phyloP scores from a whole-genome alignment of 2,797 vertebrate genomes.

The Pelochelys cantorii region DNA sequence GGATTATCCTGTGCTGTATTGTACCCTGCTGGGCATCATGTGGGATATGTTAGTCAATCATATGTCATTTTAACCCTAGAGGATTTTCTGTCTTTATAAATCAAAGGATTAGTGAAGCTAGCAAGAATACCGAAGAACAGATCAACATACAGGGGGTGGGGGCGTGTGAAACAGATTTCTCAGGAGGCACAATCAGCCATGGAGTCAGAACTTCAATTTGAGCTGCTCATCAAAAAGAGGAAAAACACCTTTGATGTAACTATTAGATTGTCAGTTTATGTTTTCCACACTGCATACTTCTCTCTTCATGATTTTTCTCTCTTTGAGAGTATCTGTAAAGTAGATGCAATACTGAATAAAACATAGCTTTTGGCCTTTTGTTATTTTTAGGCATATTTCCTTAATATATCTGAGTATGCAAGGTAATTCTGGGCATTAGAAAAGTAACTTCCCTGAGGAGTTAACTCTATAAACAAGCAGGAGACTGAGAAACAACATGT shows the following conservation, averaged over 20 bases:
- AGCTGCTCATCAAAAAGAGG: background rate
- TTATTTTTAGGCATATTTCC: background rate
- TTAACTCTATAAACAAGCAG: background rate
- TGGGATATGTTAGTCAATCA: constrained; percentile 29
- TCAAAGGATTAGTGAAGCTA: constrained; percentile 34
- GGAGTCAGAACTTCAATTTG: background rate
- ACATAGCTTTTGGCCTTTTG: background rate
- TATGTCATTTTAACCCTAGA: constrained; percentile 1
- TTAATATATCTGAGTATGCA: background rate
- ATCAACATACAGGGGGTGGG: fast-evolving
- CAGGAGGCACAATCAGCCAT: background rate
- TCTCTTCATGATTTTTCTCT: background rate
- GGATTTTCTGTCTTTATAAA: constrained; percentile 30
- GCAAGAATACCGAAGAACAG: background rate
- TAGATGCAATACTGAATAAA: background rate
- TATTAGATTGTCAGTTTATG: background rate
- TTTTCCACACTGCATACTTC: background rate
- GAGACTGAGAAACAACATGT: background rate
- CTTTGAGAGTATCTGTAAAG: background rate
- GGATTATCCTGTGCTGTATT: constrained; percentile 14
- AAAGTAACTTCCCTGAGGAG: background rate
- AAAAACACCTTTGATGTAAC: background rate
- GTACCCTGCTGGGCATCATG: background rate
- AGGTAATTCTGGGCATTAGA: background rate
- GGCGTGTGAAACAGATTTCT: background rate